Evolutionary conservation across 2,113 vertebrate species (phyloP).

Genomic region (Tragelaphus imberbis): DNA sequence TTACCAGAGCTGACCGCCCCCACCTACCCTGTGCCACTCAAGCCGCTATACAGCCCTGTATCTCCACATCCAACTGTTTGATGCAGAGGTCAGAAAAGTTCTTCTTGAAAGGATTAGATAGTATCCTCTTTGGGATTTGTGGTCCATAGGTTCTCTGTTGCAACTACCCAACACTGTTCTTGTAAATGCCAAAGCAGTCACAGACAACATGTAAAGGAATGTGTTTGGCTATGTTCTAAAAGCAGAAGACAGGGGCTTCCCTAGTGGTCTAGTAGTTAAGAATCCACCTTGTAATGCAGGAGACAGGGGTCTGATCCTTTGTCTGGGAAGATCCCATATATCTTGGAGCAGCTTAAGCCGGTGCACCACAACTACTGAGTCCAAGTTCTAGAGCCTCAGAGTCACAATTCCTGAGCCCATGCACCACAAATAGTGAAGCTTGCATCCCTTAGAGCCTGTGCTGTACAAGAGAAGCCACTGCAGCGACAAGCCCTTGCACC

Average conservation of each 20-base stretch:
- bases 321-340: neutral
- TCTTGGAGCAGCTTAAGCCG: neutral
- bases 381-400: neutral
- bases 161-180: neutral
- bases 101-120: neutral
- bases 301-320: neutral
- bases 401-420: neutral
- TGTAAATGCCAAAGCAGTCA: neutral
- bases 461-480: neutral
- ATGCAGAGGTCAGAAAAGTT: neutral
- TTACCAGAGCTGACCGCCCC: neutral
- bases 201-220: neutral
- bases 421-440: neutral
- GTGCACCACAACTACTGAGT: neutral
- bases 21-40: neutral
- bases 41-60: neutral
- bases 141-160: neutral
- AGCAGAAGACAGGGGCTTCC: neutral
- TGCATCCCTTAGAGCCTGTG: neutral
- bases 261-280: neutral
- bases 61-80: neutral
- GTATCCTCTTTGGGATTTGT: neutral
- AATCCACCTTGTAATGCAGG: neutral
- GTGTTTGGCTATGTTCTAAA: neutral
- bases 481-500: neutral